Percentiles rank a stretch among this genome's conserved stretches.
Conservation (phyloP, 2,888 invertebrate species). For the Andrena praecox region DNA sequence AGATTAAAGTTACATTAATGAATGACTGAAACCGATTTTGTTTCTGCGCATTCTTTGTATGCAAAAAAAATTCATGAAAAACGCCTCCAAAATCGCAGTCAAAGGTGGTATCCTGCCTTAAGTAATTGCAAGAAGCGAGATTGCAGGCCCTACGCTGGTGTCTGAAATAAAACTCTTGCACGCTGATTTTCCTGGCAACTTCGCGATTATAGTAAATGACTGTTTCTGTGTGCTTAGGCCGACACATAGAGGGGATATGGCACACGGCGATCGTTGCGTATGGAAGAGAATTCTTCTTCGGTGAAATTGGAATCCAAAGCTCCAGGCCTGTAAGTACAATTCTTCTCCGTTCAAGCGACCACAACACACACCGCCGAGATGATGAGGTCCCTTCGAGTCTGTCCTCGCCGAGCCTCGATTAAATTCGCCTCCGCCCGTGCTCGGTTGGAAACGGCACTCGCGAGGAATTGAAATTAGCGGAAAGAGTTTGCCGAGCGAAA, state of each 20-base stretch:
- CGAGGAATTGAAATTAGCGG: neutral
- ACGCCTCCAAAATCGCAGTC: too few species aligned
- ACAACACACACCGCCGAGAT: neutral
- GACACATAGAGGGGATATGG: constrained; percentile 95
- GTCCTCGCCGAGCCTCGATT: neutral
- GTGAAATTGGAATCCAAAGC: constrained; percentile 91
- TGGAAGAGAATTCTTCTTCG: constrained; percentile 95
- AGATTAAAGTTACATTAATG: too few species aligned
- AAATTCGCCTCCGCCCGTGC: too few species aligned
- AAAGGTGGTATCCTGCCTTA: too few species aligned
- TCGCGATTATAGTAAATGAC: neutral
- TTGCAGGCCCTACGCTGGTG: too few species aligned
- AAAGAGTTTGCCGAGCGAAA: neutral
- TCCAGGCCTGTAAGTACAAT: constrained; percentile 91
- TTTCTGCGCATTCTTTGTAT: too few species aligned
- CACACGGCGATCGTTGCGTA: constrained; percentile 96
- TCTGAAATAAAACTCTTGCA: too few species aligned
- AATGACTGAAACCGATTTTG: too few species aligned
- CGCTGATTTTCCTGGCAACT: neutral
- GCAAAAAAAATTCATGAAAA: too few species aligned
- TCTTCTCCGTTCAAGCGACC: neutral
- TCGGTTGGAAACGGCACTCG: too few species aligned
- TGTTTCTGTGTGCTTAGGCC: constrained; percentile 87
- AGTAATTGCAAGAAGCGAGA: too few species aligned
- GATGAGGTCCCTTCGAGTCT: neutral